These are phyloP conservation scores for Sphecodes monilicornis DNA, from an alignment of 2,888 invertebrate species.

Conservation along the genomic window DNA sequence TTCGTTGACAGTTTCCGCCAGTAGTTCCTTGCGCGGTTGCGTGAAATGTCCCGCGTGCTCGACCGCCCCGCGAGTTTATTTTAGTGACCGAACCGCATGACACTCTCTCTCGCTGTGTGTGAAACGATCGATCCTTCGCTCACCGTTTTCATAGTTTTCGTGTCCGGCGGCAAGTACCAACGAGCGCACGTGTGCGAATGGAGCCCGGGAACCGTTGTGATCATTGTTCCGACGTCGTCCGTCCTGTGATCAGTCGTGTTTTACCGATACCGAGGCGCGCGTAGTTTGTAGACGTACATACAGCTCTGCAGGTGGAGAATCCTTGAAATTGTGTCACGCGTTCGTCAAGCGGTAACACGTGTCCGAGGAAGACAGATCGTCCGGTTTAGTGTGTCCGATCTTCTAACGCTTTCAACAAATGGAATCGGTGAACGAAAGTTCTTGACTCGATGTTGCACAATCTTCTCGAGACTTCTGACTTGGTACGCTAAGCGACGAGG, in stretches of 20 bases:
- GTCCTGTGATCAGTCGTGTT: background rate
- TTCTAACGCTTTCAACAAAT: background rate
- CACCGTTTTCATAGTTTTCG: background rate
- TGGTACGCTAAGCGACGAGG: background rate
- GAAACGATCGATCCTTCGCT: background rate
- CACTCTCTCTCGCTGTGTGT: background rate
- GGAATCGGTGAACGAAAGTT: background rate
- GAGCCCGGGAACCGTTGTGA: background rate
- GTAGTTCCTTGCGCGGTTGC: slow-evolving; percentile 24
- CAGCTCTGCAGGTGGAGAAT: too few species aligned
- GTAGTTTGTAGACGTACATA: background rate
- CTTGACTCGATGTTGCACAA: background rate
- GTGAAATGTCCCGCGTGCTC: slow-evolving; percentile 24
- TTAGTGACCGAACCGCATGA: background rate
- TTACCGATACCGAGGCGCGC: background rate
- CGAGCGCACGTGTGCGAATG: slow-evolving; percentile 9
- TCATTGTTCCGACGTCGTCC: background rate
- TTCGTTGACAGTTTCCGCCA: slow-evolving; percentile 40
- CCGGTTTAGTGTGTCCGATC: background rate
- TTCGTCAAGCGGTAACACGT: background rate
- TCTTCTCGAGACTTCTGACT: too few species aligned
- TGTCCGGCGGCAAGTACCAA: background rate
- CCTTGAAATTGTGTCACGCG: background rate
- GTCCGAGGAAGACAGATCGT: background rate
- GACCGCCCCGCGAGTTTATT: background rate